Conservation (phyloP, 2,797 vertebrate genomes). For the Momotus momota region DNA sequence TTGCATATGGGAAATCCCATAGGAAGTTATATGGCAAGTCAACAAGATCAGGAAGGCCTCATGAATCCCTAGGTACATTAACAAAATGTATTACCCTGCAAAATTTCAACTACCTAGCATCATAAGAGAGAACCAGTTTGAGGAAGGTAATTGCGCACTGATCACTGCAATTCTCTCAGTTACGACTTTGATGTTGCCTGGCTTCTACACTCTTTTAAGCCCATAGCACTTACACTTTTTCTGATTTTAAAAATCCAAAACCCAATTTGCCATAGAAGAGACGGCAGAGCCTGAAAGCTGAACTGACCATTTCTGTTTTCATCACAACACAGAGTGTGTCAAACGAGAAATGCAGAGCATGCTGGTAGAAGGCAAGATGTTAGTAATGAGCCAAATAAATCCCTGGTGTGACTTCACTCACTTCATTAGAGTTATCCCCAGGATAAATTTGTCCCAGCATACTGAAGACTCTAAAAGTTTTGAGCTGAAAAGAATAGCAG, state of each 20-base stretch:
- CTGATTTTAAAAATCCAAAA: background rate
- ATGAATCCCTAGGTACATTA: background rate
- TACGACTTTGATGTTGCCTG: background rate
- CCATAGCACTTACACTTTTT: background rate
- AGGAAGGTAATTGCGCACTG: background rate
- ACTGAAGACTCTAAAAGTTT: conserved; percentile 4
- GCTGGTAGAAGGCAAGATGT: conserved; percentile 21
- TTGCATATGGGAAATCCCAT: background rate
- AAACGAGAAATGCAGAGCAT: background rate
- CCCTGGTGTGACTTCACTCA: conserved; percentile 46
- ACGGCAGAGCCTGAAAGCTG: background rate
- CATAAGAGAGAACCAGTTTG: background rate
- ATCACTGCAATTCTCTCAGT: background rate
- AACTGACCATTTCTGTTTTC: background rate
- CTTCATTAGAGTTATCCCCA: conserved; percentile 39
- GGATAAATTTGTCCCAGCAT: conserved; percentile 3
- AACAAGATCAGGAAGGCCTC: background rate
- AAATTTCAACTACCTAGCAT: background rate
- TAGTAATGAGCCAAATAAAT: conserved; percentile 53
- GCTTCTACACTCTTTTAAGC: background rate
- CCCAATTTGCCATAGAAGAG: rapidly evolving
- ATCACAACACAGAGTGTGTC: background rate
- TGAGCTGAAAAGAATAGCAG: background rate
- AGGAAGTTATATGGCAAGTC: background rate
- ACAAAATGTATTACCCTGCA: background rate